Conservation (phyloP, 2,113 vertebrate species). For the Aramus guarauna region DNA sequence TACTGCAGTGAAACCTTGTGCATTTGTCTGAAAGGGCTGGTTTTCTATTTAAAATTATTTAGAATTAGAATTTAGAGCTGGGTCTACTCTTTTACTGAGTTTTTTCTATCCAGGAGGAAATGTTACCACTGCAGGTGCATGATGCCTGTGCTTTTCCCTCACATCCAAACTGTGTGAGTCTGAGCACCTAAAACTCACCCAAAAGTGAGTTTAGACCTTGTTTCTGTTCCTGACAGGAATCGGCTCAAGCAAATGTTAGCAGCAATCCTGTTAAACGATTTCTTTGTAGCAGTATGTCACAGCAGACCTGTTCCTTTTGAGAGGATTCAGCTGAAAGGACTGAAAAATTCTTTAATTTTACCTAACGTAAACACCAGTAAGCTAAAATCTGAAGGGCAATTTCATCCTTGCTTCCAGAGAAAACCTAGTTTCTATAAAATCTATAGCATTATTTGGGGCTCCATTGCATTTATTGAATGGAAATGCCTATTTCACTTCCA, state of each 20-base stretch:
- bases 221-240: not conserved
- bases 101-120: not conserved
- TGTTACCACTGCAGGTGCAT: not conserved
- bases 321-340: not conserved
- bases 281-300: not conserved
- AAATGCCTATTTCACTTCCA: not conserved
- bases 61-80: not conserved
- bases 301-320: not conserved
- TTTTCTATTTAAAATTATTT: not conserved
- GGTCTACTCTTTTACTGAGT: not conserved
- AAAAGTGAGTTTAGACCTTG: not conserved
- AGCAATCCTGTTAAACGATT: not conserved
- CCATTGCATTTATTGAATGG: not conserved
- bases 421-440: not conserved
- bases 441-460: not conserved
- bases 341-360: not conserved
- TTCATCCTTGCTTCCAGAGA: not conserved
- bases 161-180: not conserved
- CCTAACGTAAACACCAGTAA: not conserved
- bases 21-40: not conserved
- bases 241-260: not conserved
- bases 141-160: not conserved
- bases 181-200: not conserved
- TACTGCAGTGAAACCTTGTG: not conserved
- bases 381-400: not conserved